Evolutionary conservation across 2,113 vertebrate species (phyloP).

Genomic region (Saiga tatarica): DNA sequence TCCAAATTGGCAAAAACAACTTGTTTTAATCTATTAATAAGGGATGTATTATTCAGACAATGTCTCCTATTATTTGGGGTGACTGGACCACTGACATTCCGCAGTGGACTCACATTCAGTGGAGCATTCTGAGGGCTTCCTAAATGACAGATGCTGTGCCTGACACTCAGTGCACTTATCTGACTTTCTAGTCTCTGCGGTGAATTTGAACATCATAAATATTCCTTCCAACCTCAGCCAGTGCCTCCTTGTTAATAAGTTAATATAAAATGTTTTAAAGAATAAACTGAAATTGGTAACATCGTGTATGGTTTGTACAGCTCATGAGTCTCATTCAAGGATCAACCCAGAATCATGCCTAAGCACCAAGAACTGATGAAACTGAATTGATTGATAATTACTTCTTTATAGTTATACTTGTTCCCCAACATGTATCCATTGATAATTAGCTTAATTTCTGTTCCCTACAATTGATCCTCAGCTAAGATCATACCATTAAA

Average conservation of each 20-base stretch:
- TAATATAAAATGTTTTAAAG: not conserved
- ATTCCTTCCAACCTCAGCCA: not conserved
- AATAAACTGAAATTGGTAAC: not conserved
- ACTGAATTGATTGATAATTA: not conserved
- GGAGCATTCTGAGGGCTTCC: not conserved
- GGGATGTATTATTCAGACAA: not conserved
- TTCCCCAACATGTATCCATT: not conserved
- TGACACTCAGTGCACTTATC: not conserved
- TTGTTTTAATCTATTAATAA: not conserved
- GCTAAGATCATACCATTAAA: not conserved
- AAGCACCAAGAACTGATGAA: not conserved
- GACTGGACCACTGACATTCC: not conserved
- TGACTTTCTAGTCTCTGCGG: not conserved
- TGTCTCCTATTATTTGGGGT: not conserved
- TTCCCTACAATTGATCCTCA: conserved; percentile 28
- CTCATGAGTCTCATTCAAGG: not conserved
- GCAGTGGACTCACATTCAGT: not conserved
- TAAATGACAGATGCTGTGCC: not conserved
- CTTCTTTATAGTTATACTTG: conserved; percentile 36
- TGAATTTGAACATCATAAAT: not conserved
- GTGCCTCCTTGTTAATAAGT: not conserved
- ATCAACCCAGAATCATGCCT: not conserved
- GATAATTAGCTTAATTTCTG: conserved; percentile 34
- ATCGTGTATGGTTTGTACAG: not conserved
- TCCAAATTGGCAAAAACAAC: not conserved